Conservation (phyloP, 2,797 vertebrate species). For the Fistularia tabacaria region DNA sequence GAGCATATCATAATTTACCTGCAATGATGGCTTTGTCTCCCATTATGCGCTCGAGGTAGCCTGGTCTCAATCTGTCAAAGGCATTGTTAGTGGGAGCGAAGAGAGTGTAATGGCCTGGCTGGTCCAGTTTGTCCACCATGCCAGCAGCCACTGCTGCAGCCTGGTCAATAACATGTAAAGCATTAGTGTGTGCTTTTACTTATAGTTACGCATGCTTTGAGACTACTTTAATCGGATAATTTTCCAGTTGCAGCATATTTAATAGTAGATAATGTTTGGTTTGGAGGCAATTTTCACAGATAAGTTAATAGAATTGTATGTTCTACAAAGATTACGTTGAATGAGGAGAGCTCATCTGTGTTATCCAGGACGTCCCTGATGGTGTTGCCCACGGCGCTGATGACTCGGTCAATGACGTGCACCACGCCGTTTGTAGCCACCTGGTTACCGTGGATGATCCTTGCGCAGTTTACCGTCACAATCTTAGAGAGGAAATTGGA, state of each 20-base stretch:
- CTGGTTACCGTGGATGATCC: slow-evolving; percentile 91
- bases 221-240: too few relatives aligned
- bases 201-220: too few relatives aligned
- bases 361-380: slow-evolving; percentile 83
- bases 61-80: slow-evolving; percentile 78
- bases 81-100: slow-evolving; percentile 93
- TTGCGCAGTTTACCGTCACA: slow-evolving; percentile 95
- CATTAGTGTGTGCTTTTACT: too few relatives aligned
- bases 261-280: too few relatives aligned
- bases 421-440: slow-evolving; percentile 95
- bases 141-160: slow-evolving; percentile 73
- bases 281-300: too few relatives aligned
- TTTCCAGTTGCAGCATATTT: too few relatives aligned
- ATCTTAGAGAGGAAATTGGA: slow-evolving; percentile 68
- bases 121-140: slow-evolving; percentile 77
- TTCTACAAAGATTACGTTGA: slow-evolving; percentile 71
- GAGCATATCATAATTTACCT: slow-evolving; percentile 68
- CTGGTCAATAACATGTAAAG: slow-evolving; percentile 56
- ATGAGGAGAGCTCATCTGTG: slow-evolving; percentile 79
- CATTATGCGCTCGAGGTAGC: slow-evolving; percentile 81
- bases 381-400: slow-evolving; percentile 78
- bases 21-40: slow-evolving; percentile 79
- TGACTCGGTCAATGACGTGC: slow-evolving; percentile 89
- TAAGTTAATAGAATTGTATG: too few relatives aligned
- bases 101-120: slow-evolving; percentile 87